Evolutionary conservation across 2,113 vertebrate species (phyloP), one percentile per base, ranked within the genome.

Genomic region (Phalacrocorax brasilianus): DNA sequence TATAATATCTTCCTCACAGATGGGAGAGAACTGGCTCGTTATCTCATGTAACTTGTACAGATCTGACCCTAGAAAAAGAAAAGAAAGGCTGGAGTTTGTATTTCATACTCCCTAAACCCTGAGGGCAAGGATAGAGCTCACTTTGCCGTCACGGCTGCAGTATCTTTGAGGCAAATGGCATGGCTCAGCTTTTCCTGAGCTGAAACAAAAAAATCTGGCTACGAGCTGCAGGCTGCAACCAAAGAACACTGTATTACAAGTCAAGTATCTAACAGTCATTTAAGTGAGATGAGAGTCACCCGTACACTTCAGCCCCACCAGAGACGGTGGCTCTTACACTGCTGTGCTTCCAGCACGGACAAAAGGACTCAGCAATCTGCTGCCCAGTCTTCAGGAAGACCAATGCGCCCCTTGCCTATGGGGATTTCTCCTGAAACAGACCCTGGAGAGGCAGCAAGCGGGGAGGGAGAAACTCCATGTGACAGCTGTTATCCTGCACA

Each of bases 281-380:
- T n/a, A 49, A 59, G 45, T 35, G 35, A 45, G 50, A 30, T 79
- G 56, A 73, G 23, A 78, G 17, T 12, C 42, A 90, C 4, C 23
- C 68, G 58, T 23, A 5, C 1, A 4, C 82, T 76, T 42, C 70
- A n/a, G 47, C 38, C 5, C 10, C 14, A 14, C 18, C 20, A 27
- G 53, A 53, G 14, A 55, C 0, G 0, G 15, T 19, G 40, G 28
- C 55, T 56, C 15, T 65, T 44, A 16, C 6, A n/a, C 13, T 49
- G 45, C 42, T 38, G 33, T n/a, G 35, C 33, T 75, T 86, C 52
- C 62, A 45, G 24, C 40, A 38, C 22, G 33, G 35, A 40, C 4
- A 11, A 59, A 59, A 70, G 9, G n/a, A 55, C 55, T 32, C 38
- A 38, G 38, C 38, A 38, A 38, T 38, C 62, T 66, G 52, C 62